phyloP scores from a whole-genome alignment of 2,888 invertebrate species.

The Apodemia hepburni region DNA sequence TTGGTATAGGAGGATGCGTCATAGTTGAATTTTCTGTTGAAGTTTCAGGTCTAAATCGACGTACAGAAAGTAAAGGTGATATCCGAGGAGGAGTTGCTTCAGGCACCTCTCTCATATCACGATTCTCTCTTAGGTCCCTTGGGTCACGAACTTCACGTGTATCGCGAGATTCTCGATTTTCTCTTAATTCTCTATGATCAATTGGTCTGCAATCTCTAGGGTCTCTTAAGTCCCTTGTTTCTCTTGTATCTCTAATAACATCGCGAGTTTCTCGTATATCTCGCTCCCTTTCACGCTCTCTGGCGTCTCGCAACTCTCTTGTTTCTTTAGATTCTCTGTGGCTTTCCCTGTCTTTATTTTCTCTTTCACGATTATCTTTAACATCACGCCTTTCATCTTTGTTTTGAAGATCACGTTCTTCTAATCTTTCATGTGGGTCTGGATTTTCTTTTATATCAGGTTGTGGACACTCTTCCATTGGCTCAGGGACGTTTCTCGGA shows the following conservation, averaged over 20 bases:
- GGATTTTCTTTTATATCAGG: constrained; percentile 56
- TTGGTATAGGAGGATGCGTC: constrained; percentile 74
- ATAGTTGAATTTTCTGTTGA: constrained; percentile 55
- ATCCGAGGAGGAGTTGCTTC: constrained; percentile 73
- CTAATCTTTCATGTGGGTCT: constrained; percentile 57
- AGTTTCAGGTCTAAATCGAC: constrained; percentile 66
- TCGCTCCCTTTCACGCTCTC: constrained; percentile 53
- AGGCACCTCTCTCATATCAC: constrained; percentile 58
- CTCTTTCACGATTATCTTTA: constrained; percentile 58
- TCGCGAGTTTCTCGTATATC: constrained; percentile 52
- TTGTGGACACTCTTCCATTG: constrained; percentile 71
- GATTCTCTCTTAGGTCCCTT: constrained; percentile 53
- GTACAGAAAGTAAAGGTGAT: constrained; percentile 69
- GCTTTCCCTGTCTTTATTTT: constrained; percentile 60
- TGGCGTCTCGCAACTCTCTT: constrained; percentile 42
- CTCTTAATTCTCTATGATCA: constrained; percentile 41
- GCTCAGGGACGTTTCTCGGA: constrained; percentile 68
- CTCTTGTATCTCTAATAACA: constrained; percentile 43
- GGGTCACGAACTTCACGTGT: constrained; percentile 47
- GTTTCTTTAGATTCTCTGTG: constrained; percentile 62
- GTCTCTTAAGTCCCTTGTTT: constrained; percentile 50
- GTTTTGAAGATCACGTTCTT: constrained; percentile 54
- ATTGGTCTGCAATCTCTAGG: constrained; percentile 39
- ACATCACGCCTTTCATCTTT: constrained; percentile 61
- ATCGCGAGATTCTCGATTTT: constrained; percentile 41